Evolutionary conservation across 2,888 invertebrate genomes (phyloP).

Genomic region (Tanypteryx hageni): DNA sequence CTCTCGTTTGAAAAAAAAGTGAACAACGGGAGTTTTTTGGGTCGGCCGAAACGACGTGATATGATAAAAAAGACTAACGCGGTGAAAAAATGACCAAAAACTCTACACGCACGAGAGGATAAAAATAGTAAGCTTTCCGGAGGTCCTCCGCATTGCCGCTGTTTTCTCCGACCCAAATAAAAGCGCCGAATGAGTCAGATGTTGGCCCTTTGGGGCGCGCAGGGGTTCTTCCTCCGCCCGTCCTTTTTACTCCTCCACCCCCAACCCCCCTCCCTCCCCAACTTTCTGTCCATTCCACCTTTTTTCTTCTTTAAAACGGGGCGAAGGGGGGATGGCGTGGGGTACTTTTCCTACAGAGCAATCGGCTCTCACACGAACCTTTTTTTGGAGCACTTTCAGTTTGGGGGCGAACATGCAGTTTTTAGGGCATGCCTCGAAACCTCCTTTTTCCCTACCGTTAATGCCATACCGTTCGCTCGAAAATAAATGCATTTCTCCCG

Average conservation of each 20-base stretch:
- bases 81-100: background rate
- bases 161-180: constrained; percentile 32
- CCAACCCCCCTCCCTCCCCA: background rate
- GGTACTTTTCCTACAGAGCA: too few relatives aligned
- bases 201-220: background rate
- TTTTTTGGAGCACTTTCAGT: too few relatives aligned
- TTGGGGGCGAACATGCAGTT: too few relatives aligned
- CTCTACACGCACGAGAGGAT: background rate
- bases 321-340: too few relatives aligned
- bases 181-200: constrained; percentile 17
- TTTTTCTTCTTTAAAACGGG: background rate
- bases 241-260: background rate
- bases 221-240: background rate
- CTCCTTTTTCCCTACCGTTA: too few relatives aligned
- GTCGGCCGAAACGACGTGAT: background rate
- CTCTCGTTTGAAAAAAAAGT: background rate
- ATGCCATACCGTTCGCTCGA: too few relatives aligned
- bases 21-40: background rate
- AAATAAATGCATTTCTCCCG: too few relatives aligned
- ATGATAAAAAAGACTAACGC: background rate
- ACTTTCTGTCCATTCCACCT: background rate
- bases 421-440: too few relatives aligned
- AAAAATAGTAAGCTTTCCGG: background rate
- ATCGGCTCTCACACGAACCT: too few relatives aligned
- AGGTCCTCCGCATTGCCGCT: background rate